Evolutionary conservation across 2,888 invertebrate genomes (phyloP).

Genomic region (Coremacera marginata): DNA sequence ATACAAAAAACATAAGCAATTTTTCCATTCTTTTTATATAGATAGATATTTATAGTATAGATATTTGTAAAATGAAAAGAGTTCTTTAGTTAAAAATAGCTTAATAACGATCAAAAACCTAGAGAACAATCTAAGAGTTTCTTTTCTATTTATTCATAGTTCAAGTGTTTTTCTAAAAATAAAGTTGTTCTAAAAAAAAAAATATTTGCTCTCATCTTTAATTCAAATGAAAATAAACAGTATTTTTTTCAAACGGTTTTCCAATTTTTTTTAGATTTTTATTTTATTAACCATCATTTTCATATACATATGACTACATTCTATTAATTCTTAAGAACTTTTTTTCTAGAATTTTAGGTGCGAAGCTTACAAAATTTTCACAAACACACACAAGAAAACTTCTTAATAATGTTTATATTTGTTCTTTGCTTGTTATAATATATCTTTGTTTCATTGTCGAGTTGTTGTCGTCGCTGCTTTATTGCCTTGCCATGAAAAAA

Average conservation of each 20-base stretch:
- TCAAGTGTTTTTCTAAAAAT: neutral
- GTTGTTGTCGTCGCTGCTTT: slow-evolving; percentile 23
- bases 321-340: neutral
- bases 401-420: slow-evolving; percentile 7
- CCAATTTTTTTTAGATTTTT: neutral
- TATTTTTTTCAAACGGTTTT: neutral
- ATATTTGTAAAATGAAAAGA: no score
- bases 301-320: neutral
- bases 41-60: no score
- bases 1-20: no score
- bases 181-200: neutral
- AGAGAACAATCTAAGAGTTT: no score
- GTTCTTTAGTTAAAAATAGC: no score
- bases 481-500: slow-evolving; percentile 17
- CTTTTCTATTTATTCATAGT: neutral
- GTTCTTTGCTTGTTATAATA: neutral
- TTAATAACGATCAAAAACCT: no score
- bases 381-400: neutral
- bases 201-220: no score
- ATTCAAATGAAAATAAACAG: no score
- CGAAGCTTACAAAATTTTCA: neutral
- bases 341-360: neutral
- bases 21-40: no score
- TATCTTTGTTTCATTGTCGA: neutral
- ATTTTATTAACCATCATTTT: neutral